A percentile compares a stretch with the other conserved stretches of the same genome.
Conservation (phyloP, 1,140 invertebrate species). For the Pinna nobilis region DNA sequence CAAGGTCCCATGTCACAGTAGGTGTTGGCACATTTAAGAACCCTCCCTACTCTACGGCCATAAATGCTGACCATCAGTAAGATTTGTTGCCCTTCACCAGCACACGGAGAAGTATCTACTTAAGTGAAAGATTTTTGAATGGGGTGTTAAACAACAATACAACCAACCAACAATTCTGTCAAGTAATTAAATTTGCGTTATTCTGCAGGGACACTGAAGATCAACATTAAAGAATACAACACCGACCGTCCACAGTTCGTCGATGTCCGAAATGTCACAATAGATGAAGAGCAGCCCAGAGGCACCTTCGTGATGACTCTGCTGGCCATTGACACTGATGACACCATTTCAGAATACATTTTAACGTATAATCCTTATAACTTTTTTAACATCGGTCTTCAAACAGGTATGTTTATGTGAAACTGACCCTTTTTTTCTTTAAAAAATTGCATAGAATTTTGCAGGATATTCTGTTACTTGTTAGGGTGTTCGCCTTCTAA, state of each 20-base stretch:
- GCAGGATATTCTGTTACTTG: too few species aligned
- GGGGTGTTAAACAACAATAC: too few species aligned
- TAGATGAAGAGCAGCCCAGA: constrained; percentile 89
- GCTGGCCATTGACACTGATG: constrained; percentile 86
- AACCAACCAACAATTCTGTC: too few species aligned
- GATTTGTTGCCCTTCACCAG: constrained; percentile 71
- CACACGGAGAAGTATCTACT: constrained; percentile 85
- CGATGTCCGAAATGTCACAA: constrained; percentile 80
- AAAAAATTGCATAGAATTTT: background rate
- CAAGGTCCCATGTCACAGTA: constrained; percentile 86
- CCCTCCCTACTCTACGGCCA: constrained; percentile 75
- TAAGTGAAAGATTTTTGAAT: too few species aligned
- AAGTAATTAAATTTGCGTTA: constrained; percentile 85
- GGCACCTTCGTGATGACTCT: constrained; percentile 88
- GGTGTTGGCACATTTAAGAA: constrained; percentile 84
- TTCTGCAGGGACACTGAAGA: constrained; percentile 86
- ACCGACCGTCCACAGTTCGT: constrained; percentile 79
- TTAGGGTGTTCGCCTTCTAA: too few species aligned
- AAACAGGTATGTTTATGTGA: constrained; percentile 70
- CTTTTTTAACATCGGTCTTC: constrained; percentile 82
- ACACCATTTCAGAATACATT: constrained; percentile 65
- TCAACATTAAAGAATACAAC: constrained; percentile 90
- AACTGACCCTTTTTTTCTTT: background rate
- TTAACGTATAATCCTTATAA: constrained; percentile 50
- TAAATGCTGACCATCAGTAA: constrained; percentile 79